phyloP scores from a whole-genome alignment of 2,797 vertebrate genomes.

The Lacerta bilineata region DNA sequence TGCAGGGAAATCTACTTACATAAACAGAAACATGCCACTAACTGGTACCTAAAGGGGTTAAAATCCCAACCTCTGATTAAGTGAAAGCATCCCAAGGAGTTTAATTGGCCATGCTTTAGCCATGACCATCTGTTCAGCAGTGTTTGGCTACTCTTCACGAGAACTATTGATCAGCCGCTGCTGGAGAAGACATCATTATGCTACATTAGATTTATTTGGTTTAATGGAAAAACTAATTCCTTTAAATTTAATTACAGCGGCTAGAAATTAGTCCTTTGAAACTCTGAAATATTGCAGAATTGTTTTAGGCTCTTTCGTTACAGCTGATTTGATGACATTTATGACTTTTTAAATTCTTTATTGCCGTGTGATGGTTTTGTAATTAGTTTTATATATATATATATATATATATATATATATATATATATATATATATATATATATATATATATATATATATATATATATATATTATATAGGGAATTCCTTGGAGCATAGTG shows the following conservation, averaged over 20 bases:
- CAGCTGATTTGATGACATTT: background rate
- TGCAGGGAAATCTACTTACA: constrained; percentile 56
- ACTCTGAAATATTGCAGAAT: constrained; percentile 63
- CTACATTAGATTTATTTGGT: constrained; percentile 77
- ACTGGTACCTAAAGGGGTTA: constrained; percentile 75
- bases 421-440: background rate
- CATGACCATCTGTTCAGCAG: constrained; percentile 73
- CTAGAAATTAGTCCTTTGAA: constrained; percentile 60
- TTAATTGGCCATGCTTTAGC: constrained; percentile 75
- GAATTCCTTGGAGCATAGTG: no score
- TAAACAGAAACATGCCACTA: constrained; percentile 52
- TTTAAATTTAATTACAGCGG: constrained; percentile 79
- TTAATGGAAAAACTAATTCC: constrained; percentile 73
- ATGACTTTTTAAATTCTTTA: background rate
- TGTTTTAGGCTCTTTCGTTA: background rate
- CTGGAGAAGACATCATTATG: constrained; percentile 70
- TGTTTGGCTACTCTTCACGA: constrained; percentile 68
- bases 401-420: no score
- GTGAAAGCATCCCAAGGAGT: constrained; percentile 76
- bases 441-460: background rate
- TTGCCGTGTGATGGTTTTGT: background rate
- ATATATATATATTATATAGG: background rate
- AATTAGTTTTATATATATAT: background rate
- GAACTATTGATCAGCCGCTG: constrained; percentile 73
- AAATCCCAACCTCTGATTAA: constrained; percentile 77